These are phyloP conservation scores for Phoxinus phoxinus DNA, from an alignment of 2,113 vertebrate genomes.

Conservation along the genomic window DNA sequence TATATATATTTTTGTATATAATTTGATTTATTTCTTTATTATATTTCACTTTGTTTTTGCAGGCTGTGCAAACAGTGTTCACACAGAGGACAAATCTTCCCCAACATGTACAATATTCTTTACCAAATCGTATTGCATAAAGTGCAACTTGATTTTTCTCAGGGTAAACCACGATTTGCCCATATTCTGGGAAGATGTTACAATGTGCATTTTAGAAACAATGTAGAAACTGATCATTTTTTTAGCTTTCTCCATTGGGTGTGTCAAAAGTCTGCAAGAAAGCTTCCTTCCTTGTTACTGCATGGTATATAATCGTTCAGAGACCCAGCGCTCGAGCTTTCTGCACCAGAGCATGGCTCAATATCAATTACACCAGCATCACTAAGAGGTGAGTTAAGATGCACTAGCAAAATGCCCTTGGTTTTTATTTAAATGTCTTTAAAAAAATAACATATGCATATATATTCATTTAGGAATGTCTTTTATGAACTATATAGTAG, in stretches of 20 bases:
- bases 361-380: slow-evolving; percentile 46
- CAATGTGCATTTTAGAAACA: slow-evolving; percentile 14
- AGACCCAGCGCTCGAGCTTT: neutral
- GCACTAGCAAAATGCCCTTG: neutral
- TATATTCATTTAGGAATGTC: neutral
- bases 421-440: neutral
- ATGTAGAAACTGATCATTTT: slow-evolving; percentile 40
- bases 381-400: slow-evolving; percentile 43
- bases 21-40: neutral
- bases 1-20: no score
- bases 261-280: slow-evolving; percentile 46
- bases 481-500: neutral
- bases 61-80: neutral
- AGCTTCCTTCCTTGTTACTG: slow-evolving; percentile 50
- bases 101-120: neutral
- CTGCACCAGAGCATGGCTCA: slow-evolving; percentile 47
- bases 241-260: slow-evolving; percentile 51
- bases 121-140: neutral
- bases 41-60: neutral
- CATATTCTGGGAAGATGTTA: slow-evolving; percentile 39
- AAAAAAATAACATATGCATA: neutral
- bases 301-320: neutral
- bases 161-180: neutral
- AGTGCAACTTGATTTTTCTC: neutral
- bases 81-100: neutral